These are phyloP conservation scores for Achatina immaculata DNA, from an alignment of 1,140 invertebrate species.

Conservation along the genomic window DNA sequence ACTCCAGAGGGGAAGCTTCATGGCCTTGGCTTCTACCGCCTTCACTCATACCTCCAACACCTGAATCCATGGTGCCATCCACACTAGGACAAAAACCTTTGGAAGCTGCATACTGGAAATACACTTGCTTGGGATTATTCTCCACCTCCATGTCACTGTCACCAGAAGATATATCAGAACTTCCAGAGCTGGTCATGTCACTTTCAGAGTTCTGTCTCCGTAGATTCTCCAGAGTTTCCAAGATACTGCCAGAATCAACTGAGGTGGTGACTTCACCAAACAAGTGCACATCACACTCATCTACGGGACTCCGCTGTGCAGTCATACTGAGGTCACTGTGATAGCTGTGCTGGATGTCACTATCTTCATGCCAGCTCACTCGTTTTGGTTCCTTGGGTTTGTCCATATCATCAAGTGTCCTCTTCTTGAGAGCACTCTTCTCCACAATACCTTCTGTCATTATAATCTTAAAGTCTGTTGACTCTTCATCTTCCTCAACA, in stretches of 20 bases:
- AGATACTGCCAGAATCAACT: slow-evolving; percentile 48
- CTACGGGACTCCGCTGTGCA: slow-evolving; percentile 45
- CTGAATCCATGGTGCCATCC: slow-evolving; percentile 57
- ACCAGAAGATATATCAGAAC: slow-evolving; percentile 31
- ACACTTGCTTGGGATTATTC: slow-evolving; percentile 43
- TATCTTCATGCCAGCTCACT: slow-evolving; percentile 57
- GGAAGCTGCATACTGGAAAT: slow-evolving; percentile 47
- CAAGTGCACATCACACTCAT: slow-evolving; percentile 45
- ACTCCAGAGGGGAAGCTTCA: slow-evolving; percentile 53
- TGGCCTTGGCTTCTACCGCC: slow-evolving; percentile 20
- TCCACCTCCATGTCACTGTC: slow-evolving; percentile 42
- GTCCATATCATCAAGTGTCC: slow-evolving; percentile 17
- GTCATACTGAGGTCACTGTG: slow-evolving; percentile 47
- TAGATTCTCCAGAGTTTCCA: slow-evolving; percentile 53
- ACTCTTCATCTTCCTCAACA: slow-evolving; percentile 14
- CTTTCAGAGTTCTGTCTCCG: slow-evolving; percentile 43
- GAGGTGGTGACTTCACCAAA: slow-evolving; percentile 36
- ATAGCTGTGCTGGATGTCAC: slow-evolving; percentile 43
- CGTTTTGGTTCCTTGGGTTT: slow-evolving; percentile 49
- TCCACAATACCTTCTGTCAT: slow-evolving; percentile 38
- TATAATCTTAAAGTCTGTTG: slow-evolving; percentile 22
- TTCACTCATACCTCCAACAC: slow-evolving; percentile 50
- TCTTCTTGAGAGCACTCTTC: slow-evolving; percentile 36
- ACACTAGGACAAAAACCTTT: slow-evolving; percentile 48
- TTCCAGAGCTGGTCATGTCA: slow-evolving; percentile 48